A percentile compares a stretch with the other conserved stretches of the same genome.
phyloP scores from a whole-genome alignment of 2,113 vertebrate genomes.

The Theropithecus gelada region DNA sequence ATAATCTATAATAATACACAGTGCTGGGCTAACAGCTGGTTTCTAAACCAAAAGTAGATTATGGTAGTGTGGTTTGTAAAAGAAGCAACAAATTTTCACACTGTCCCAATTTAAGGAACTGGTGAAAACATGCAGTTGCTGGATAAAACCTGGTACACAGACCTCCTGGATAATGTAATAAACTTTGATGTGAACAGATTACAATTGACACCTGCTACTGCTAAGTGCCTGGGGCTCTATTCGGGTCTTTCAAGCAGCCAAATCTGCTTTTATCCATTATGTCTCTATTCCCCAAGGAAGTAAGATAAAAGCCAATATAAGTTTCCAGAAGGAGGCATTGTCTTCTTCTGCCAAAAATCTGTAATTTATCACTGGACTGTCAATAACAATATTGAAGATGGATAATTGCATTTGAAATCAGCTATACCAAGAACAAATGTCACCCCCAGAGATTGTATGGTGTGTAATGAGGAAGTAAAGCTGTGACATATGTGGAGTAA shows the following conservation, averaged over 20 bases:
- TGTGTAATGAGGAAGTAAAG: neutral
- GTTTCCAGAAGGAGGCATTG: conserved; percentile 32
- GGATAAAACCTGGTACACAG: neutral
- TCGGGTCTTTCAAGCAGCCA: neutral
- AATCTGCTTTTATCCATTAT: neutral
- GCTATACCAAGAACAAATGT: neutral
- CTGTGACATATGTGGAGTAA: too few species aligned
- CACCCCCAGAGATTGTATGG: neutral
- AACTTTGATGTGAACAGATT: neutral
- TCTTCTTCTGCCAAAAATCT: conserved; percentile 40
- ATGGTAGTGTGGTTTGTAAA: neutral
- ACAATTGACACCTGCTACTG: neutral
- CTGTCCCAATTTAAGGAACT: neutral
- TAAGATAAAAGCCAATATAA: conserved; percentile 7
- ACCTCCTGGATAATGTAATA: neutral
- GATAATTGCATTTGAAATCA: conserved; percentile 7
- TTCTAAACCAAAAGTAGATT: neutral
- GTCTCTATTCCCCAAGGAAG: neutral
- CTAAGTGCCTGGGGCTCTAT: neutral
- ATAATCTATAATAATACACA: neutral
- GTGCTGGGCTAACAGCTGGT: neutral
- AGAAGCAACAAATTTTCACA: neutral
- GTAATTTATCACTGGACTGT: conserved; percentile 55
- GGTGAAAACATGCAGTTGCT: neutral
- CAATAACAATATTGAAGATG: conserved; percentile 15